Conservation (phyloP, 92 coral and sea anemone genomes). For the Epizoanthus illoricatus region DNA sequence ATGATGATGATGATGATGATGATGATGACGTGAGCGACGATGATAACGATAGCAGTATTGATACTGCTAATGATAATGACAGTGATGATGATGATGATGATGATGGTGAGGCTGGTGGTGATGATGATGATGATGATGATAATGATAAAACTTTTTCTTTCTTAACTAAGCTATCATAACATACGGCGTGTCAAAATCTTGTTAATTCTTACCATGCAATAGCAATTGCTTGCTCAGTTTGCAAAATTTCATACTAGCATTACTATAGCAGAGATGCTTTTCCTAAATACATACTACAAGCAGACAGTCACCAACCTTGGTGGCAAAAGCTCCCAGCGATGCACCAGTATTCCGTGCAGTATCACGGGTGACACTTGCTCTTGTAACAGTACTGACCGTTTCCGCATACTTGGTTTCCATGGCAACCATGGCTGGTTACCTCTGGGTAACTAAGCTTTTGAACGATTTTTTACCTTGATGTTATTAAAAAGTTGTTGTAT, state of each 20-base stretch:
- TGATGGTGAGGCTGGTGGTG: neutral
- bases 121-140: too few relatives aligned
- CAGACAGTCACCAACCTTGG: neutral
- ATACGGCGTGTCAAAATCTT: too few relatives aligned
- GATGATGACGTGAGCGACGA: neutral
- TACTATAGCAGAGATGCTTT: too few relatives aligned
- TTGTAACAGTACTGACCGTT: neutral
- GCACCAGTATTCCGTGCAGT: neutral
- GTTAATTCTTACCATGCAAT: too few relatives aligned
- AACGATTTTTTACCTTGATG: too few relatives aligned
- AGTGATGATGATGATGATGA: neutral
- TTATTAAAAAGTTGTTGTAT: too few relatives aligned
- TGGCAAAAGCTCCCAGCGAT: slow-evolving; percentile 3
- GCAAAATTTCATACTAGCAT: too few relatives aligned
- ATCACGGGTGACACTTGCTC: neutral
- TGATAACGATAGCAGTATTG: neutral
- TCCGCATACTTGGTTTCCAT: neutral
- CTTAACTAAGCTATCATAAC: too few relatives aligned
- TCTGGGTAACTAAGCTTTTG: too few relatives aligned
- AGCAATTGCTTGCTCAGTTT: too few relatives aligned
- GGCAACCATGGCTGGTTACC: neutral
- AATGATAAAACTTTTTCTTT: too few relatives aligned
- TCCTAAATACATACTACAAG: too few relatives aligned
- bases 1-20: neutral
- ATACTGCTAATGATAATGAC: neutral